These are phyloP conservation scores for Metridium senile DNA, from an alignment of 92 coral and sea anemone species.

Conservation along the genomic window DNA sequence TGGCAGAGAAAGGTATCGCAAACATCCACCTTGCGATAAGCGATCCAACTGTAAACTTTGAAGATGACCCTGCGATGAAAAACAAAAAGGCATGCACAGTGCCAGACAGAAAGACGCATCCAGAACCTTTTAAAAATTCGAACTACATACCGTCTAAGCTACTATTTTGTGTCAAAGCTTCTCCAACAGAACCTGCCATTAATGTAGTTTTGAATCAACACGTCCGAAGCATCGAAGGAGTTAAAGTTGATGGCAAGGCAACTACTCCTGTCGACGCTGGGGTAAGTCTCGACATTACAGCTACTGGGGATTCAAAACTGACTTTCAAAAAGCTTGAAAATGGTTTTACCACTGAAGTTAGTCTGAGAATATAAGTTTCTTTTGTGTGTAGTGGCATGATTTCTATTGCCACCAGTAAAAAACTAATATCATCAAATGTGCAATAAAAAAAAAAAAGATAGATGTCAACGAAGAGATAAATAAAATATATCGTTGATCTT, in stretches of 20 bases:
- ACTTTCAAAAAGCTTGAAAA: conserved; percentile 7
- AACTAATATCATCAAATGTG: too few relatives aligned
- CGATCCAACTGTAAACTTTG: conserved; percentile 6
- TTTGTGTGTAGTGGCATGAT: too few relatives aligned
- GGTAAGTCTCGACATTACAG: background rate
- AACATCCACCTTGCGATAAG: conserved; percentile 17
- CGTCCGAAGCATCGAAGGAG: background rate
- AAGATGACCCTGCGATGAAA: background rate
- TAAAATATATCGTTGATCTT: too few relatives aligned
- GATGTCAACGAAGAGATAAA: too few relatives aligned
- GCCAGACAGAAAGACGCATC: background rate
- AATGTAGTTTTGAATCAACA: background rate
- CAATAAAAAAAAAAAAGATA: too few relatives aligned
- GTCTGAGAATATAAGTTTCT: background rate
- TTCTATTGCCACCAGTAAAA: too few relatives aligned
- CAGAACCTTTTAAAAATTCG: background rate
- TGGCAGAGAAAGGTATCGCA: conserved; percentile 50
- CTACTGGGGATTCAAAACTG: background rate
- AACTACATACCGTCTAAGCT: background rate
- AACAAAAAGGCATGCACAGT: background rate
- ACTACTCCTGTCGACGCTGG: background rate
- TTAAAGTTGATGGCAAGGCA: background rate
- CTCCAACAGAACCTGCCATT: background rate
- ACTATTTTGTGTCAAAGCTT: conserved; percentile 34
- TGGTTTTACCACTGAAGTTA: conserved; percentile 27